Conservation (phyloP, 2,888 invertebrate species). For the Lycophotia porphyrea region DNA sequence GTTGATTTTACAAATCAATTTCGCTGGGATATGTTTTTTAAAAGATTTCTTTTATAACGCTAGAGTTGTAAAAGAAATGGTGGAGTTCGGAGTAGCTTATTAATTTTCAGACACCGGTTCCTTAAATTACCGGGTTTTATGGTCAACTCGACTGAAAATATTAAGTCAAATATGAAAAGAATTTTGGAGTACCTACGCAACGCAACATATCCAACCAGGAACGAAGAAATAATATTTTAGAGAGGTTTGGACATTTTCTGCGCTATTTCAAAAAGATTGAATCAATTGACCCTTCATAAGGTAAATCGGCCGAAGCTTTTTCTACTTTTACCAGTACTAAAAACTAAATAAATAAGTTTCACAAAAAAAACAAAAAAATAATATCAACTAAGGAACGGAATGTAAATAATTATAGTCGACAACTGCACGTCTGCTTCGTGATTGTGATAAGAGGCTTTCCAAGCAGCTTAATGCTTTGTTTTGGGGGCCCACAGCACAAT, state of each 20-base stretch:
- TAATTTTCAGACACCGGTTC: background rate
- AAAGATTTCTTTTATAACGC: background rate
- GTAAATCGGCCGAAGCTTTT: background rate
- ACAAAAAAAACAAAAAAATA: too few species aligned
- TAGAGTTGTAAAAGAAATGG: background rate
- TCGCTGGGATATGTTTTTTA: background rate
- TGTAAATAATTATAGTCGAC: too few species aligned
- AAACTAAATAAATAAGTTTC: too few species aligned
- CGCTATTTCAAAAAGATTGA: background rate
- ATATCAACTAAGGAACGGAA: too few species aligned
- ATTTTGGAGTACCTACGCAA: background rate
- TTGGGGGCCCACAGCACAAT: too few species aligned
- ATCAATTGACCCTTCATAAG: too few species aligned
- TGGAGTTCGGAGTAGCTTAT: background rate
- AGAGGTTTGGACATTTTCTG: background rate
- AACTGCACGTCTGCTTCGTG: too few species aligned
- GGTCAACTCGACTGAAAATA: background rate
- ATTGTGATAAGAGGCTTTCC: too few species aligned
- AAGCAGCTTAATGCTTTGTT: too few species aligned
- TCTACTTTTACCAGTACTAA: background rate
- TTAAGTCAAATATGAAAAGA: background rate
- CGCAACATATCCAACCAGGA: background rate
- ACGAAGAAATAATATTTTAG: background rate
- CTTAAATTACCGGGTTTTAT: background rate
- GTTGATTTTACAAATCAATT: constrained; percentile 1